These are phyloP conservation scores for Neodiprion pinetum DNA, from an alignment of 1,140 invertebrate species.

Conservation along the genomic window DNA sequence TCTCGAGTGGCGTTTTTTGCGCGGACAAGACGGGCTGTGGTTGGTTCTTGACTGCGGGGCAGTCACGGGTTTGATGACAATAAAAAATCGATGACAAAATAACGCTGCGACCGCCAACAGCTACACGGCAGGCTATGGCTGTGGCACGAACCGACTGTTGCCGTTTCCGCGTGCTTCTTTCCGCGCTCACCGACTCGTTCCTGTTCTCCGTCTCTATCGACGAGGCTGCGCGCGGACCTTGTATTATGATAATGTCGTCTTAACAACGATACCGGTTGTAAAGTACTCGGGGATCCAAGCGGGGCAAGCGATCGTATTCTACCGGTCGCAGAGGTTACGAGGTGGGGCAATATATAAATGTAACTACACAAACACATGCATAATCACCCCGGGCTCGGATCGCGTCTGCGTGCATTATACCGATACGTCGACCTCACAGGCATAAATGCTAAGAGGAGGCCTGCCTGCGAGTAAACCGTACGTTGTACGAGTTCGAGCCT, in stretches of 20 bases:
- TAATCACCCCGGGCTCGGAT: not conserved
- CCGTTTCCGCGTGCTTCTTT: conserved; percentile 61
- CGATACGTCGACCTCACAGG: not conserved
- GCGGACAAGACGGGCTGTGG: not conserved
- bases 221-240: conserved; percentile 28
- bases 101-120: conserved; percentile 39
- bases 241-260: conserved; percentile 1
- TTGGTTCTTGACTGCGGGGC: not conserved
- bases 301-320: not conserved
- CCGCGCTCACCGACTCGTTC: conserved; percentile 51
- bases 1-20: not conserved
- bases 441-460: not conserved
- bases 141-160: conserved; percentile 56
- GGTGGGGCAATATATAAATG: not conserved
- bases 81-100: conserved; percentile 53
- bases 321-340: not conserved
- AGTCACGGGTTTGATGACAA: not conserved
- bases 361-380: not conserved
- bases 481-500: not conserved
- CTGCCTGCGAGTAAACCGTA: not conserved
- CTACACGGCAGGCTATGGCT: conserved; percentile 42
- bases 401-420: not conserved
- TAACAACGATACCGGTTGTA: conserved; percentile 2
- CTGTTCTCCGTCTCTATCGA: conserved; percentile 28
- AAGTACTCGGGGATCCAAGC: not conserved